Percentiles rank a stretch among this genome's conserved stretches.
These are phyloP conservation scores for Lucifuga dentata DNA, from an alignment of 2,113 vertebrate genomes.

Conservation along the genomic window DNA sequence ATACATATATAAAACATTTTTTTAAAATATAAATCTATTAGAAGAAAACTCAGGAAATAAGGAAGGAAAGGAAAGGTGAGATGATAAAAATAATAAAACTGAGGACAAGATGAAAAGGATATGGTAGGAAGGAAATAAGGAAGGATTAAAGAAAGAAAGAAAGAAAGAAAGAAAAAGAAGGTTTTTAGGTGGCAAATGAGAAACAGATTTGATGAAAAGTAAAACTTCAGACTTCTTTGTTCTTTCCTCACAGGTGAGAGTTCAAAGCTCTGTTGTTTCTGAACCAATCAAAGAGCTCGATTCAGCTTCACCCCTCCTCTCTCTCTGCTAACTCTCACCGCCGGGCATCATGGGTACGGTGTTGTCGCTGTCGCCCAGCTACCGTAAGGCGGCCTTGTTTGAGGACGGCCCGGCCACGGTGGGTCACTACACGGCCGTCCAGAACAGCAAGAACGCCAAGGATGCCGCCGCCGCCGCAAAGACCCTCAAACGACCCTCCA, in stretches of 20 bases:
- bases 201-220: too few species aligned
- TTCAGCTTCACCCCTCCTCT: background rate
- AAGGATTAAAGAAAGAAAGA: too few species aligned
- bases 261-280: slow-evolving; percentile 32
- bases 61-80: too few species aligned
- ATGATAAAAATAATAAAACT: too few species aligned
- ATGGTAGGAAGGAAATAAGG: too few species aligned
- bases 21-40: too few species aligned
- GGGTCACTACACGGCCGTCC: slow-evolving; percentile 90
- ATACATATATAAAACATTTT: too few species aligned
- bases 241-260: slow-evolving; percentile 46
- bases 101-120: too few species aligned
- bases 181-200: too few species aligned
- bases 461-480: slow-evolving; percentile 79
- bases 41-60: too few species aligned
- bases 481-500: slow-evolving; percentile 89
- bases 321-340: background rate
- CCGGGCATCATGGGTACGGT: slow-evolving; percentile 89
- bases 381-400: slow-evolving; percentile 90
- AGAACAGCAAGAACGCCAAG: slow-evolving; percentile 92
- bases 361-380: slow-evolving; percentile 91
- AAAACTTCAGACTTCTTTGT: background rate
- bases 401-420: slow-evolving; percentile 90
- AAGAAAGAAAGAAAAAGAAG: too few species aligned
- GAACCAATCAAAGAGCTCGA: slow-evolving; percentile 27